phyloP scores from a whole-genome alignment of 2,888 invertebrate genomes.

The Nomada fabriciana region DNA sequence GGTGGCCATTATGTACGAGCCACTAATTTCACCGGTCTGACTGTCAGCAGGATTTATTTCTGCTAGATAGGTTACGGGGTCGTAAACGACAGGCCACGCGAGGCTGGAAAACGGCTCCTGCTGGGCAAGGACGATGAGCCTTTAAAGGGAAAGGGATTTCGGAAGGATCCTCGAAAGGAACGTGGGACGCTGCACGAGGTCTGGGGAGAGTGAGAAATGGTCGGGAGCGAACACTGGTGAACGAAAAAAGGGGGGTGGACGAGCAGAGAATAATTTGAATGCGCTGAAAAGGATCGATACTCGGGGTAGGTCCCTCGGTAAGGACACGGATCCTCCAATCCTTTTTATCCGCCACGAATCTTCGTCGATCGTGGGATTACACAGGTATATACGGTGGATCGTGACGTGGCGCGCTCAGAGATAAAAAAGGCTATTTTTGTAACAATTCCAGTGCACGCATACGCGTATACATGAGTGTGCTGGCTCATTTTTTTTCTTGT shows the following conservation, averaged over 20 bases:
- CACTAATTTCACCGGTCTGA: constrained; percentile 32
- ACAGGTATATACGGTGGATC: background rate
- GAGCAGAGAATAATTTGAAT: constrained; percentile 28
- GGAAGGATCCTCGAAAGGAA: constrained; percentile 7
- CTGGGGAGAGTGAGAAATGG: background rate
- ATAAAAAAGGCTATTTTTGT: constrained; percentile 13
- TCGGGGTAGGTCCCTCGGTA: background rate
- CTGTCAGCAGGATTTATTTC: constrained; percentile 30
- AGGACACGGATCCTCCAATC: background rate
- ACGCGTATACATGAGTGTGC: background rate
- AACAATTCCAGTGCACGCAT: background rate
- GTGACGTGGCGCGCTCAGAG: background rate
- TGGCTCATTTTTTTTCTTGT: background rate
- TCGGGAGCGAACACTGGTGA: no score
- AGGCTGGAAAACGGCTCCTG: constrained; percentile 13
- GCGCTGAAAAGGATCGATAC: constrained; percentile 7
- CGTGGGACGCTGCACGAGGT: background rate
- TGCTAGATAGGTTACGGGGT: constrained; percentile 29
- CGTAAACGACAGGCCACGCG: background rate
- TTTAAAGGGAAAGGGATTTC: constrained; percentile 33
- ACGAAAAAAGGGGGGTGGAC: constrained; percentile 3
- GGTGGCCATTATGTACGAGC: constrained; percentile 28
- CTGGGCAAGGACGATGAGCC: constrained; percentile 31
- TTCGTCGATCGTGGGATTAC: background rate
- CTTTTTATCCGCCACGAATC: background rate